A percentile compares a stretch with the other conserved stretches of the same genome.
phyloP scores from a whole-genome alignment of 2,113 vertebrate species.

The Athene cunicularia region DNA sequence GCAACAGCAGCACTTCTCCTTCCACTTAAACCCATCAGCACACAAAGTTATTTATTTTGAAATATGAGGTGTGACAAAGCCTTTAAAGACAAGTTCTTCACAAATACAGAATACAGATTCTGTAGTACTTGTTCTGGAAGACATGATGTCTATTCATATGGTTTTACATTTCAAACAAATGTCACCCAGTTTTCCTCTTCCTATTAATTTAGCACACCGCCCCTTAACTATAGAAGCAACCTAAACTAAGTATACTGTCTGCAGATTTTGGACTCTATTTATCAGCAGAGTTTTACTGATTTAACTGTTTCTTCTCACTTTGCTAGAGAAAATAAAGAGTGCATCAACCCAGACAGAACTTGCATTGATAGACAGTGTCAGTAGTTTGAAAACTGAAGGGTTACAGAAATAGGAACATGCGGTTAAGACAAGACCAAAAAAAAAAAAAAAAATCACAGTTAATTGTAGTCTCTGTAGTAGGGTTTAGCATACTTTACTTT shows the following conservation, averaged over 20 bases:
- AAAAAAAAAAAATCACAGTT: background rate
- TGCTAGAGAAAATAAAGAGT: background rate
- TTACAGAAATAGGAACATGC: background rate
- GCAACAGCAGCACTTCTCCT: background rate
- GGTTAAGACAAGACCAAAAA: background rate
- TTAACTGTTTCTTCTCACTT: background rate
- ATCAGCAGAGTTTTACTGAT: background rate
- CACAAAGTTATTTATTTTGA: fast-evolving
- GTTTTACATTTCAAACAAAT: background rate
- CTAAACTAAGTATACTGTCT: background rate
- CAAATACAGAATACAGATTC: fast-evolving
- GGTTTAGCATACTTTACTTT: background rate
- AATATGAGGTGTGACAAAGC: background rate
- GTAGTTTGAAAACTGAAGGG: background rate
- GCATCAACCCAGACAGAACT: background rate
- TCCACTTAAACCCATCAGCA: background rate
- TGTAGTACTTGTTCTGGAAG: background rate
- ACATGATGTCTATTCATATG: fast-evolving
- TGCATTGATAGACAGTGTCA: background rate
- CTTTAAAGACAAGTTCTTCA: background rate
- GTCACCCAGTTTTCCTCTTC: background rate
- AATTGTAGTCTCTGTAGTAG: background rate
- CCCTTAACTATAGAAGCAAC: background rate
- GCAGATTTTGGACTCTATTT: background rate
- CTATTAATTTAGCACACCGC: no score